phyloP scores from a whole-genome alignment of 2,797 vertebrate genomes.

The Lacerta bilineata region DNA sequence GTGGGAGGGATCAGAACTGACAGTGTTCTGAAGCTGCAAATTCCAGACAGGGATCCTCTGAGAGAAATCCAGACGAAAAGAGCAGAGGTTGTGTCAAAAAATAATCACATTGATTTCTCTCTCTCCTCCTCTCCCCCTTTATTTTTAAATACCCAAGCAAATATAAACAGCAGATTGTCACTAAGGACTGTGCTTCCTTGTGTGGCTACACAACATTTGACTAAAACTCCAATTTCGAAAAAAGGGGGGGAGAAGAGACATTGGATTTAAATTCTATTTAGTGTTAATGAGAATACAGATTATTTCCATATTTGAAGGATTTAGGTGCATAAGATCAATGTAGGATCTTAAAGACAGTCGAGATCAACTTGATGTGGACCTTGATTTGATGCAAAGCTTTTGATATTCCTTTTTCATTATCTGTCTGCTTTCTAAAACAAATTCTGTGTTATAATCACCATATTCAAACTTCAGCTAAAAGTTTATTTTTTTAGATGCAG shows the following conservation, averaged over 20 bases:
- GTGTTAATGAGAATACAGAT: background rate
- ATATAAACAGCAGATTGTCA: constrained; percentile 23
- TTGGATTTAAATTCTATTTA: constrained; percentile 1
- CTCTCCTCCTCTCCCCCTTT: background rate
- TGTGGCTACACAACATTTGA: constrained; percentile 18
- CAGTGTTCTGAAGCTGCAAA: constrained; percentile 12
- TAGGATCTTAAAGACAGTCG: constrained; percentile 57
- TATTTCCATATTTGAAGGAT: constrained; percentile 31
- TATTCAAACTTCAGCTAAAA: constrained; percentile 49
- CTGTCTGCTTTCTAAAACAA: constrained; percentile 55
- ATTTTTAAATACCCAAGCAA: constrained; percentile 29
- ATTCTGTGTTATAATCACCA: constrained; percentile 56
- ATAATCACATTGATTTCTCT: background rate
- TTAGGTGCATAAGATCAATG: constrained; percentile 58
- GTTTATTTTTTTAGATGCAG: constrained; percentile 50
- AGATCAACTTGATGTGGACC: constrained; percentile 59
- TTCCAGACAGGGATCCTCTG: background rate
- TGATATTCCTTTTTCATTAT: constrained; percentile 63
- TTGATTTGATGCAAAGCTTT: constrained; percentile 65
- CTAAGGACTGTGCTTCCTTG: background rate
- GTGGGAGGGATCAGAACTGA: background rate
- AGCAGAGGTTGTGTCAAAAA: background rate
- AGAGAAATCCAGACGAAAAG: constrained; percentile 15
- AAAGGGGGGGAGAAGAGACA: background rate
- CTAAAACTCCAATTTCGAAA: constrained; percentile 25